Evolutionary conservation across 2,797 vertebrate species (phyloP).

Genomic region (Lophius americanus): DNA sequence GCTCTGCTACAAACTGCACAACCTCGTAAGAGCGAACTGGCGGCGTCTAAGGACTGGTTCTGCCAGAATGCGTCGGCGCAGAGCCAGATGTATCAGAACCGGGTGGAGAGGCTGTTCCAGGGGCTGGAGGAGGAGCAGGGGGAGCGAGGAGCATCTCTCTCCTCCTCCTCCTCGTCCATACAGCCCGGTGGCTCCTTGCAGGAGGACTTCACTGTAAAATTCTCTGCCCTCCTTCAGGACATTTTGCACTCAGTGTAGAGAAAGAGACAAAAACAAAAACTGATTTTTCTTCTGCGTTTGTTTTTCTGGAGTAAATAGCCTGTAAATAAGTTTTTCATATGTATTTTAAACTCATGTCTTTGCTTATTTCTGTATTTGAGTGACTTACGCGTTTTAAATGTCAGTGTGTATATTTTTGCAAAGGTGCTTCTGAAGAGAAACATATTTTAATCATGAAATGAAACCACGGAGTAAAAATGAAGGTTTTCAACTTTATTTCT

Average conservation of each 20-base stretch:
- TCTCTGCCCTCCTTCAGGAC: constrained; percentile 82
- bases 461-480: background rate
- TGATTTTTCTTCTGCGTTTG: background rate
- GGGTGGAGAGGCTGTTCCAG: constrained; percentile 70
- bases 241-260: constrained; percentile 75
- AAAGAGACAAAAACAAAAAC: constrained; percentile 21
- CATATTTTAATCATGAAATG: constrained; percentile 5
- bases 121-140: constrained; percentile 57
- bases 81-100: constrained; percentile 65
- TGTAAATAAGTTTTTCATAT: constrained; percentile 60
- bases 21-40: constrained; percentile 38
- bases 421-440: constrained; percentile 11
- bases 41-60: constrained; percentile 66
- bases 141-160: constrained; percentile 15
- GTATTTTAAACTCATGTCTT: constrained; percentile 10
- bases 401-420: constrained; percentile 14
- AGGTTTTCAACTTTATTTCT: constrained; percentile 34
- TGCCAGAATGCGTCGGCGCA: constrained; percentile 71
- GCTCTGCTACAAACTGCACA: constrained; percentile 43
- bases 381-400: background rate
- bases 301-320: constrained; percentile 18
- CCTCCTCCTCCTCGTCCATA: constrained; percentile 20
- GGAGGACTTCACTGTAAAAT: constrained; percentile 78
- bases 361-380: constrained; percentile 35
- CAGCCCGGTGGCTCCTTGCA: constrained; percentile 67